Percentiles rank a stretch among this genome's conserved stretches.
These are phyloP conservation scores for Scyliorhinus canicula DNA, from an alignment of 2,797 vertebrate species.

Conservation along the genomic window DNA sequence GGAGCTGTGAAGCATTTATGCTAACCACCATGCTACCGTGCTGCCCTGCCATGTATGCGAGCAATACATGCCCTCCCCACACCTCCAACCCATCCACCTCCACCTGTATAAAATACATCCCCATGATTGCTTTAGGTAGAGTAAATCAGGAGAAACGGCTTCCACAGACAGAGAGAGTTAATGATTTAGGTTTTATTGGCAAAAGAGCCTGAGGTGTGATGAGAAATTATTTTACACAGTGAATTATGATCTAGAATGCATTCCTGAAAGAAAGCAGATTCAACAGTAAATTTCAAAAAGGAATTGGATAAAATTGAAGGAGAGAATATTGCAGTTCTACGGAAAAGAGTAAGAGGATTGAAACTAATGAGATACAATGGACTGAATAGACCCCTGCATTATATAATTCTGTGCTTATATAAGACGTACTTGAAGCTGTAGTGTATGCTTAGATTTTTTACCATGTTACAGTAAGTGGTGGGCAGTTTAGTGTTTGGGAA, in stretches of 20 bases:
- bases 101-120: too few species aligned
- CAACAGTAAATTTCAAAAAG: too few species aligned
- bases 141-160: too few species aligned
- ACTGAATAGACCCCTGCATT: too few species aligned
- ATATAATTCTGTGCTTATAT: not conserved
- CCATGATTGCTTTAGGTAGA: too few species aligned
- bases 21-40: too few species aligned
- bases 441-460: not conserved
- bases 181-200: not conserved
- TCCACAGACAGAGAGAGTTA: not conserved
- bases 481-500: not conserved
- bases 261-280: too few species aligned
- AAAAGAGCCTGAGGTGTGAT: not conserved
- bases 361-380: not conserved
- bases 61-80: too few species aligned
- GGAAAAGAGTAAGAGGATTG: not conserved
- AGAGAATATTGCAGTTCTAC: not conserved
- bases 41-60: too few species aligned
- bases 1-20: too few species aligned
- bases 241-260: too few species aligned
- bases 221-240: not conserved
- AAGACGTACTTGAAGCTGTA: not conserved
- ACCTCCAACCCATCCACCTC: too few species aligned
- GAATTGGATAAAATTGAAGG: not conserved
- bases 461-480: not conserved